Percentiles rank a stretch among this genome's conserved stretches.
phyloP scores from a whole-genome alignment of 35 echinoderm and acorn worm genomes.

The Amphiura filiformis region DNA sequence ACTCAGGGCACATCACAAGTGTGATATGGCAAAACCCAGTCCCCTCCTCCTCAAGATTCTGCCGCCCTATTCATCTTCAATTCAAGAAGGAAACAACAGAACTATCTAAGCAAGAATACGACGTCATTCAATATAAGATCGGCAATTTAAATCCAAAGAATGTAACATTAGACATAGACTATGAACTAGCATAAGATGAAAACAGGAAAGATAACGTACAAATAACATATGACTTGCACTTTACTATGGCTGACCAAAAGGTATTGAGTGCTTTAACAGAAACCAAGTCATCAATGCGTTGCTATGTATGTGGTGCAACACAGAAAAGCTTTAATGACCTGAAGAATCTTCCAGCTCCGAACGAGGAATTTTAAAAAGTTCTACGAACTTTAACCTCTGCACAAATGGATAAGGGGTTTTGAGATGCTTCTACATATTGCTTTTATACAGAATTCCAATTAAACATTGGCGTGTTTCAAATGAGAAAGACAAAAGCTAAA shows the following conservation, averaged over 20 bases:
- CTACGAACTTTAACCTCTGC: conserved; percentile 19
- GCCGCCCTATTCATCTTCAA: conserved; percentile 45
- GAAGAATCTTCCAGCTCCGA: background rate
- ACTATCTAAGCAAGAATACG: background rate
- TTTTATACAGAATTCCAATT: conserved; percentile 9
- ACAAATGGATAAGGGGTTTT: conserved; percentile 34
- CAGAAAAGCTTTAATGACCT: conserved; percentile 25
- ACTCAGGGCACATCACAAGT: no score
- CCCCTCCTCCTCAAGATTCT: conserved; percentile 35
- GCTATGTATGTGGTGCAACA: conserved; percentile 33
- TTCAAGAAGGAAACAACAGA: conserved; percentile 25
- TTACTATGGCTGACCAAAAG: conserved; percentile 28
- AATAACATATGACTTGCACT: conserved; percentile 25
- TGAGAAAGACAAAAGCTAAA: background rate
- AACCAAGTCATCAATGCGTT: conserved; percentile 35
- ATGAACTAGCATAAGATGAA: background rate
- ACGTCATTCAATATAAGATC: background rate
- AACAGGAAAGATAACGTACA: conserved; percentile 8
- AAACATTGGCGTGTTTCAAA: conserved; percentile 25
- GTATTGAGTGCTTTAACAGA: conserved; percentile 25
- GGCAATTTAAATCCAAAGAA: background rate
- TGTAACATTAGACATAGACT: conserved; percentile 12
- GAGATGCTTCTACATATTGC: conserved; percentile 40
- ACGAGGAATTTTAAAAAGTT: background rate
- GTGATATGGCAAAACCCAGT: conserved; percentile 52